Base-by-base conservation (phyloP, 2,797 vertebrate genomes). In the Pristis pectinata region DNA sequence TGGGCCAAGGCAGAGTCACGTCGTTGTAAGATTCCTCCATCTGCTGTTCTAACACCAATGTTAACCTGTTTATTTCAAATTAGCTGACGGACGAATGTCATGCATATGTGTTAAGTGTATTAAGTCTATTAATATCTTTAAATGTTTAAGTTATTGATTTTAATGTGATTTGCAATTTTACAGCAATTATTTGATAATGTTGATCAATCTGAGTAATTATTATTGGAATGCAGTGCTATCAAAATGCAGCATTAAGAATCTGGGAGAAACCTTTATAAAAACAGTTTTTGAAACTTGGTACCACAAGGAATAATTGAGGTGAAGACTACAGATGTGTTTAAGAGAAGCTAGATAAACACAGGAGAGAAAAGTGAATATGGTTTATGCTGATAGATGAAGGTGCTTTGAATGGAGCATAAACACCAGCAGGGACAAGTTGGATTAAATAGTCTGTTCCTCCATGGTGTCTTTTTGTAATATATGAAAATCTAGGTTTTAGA, bases 41-140 rank as follows among this genome's bases (percentile, higher is more conserved):
- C 87, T 91, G 87, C 59, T 91, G 64, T 91, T 67, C 87, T 91
- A 91, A 91, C 87, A 91, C 87, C 87, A 67, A 37, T 91, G 59
- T 91, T 91, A 91, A 91, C 87, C 87, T 91, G 87, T 67, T 91
- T 91, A 91, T 91, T 91, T 91, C 37, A 91, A 91, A 91, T 91
- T 91, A 91, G n/a, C 87, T 91, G 59, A 64, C 87, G n/a, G 87
- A 91, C 87, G 34, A 91, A 64, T 41, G 59, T 61, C 34, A 91
- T 91, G 87, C 61, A 91, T 64, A 91, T 91, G 61, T 91, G 87
- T 67, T 91, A 67, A 67, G 87, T 67, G 87, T 91, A 61, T 64
- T 91, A 91, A 91, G 59, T 67, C 87, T 41, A 91, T 67, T 91
- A 91, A 91, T 91, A 91, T 91, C 61, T 9, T 7, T n/a, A 37